A percentile compares a stretch with the other conserved stretches of the same genome.
These are phyloP conservation scores for Macrophya alboannulata DNA, from an alignment of 2,888 invertebrate genomes.

Conservation along the genomic window DNA sequence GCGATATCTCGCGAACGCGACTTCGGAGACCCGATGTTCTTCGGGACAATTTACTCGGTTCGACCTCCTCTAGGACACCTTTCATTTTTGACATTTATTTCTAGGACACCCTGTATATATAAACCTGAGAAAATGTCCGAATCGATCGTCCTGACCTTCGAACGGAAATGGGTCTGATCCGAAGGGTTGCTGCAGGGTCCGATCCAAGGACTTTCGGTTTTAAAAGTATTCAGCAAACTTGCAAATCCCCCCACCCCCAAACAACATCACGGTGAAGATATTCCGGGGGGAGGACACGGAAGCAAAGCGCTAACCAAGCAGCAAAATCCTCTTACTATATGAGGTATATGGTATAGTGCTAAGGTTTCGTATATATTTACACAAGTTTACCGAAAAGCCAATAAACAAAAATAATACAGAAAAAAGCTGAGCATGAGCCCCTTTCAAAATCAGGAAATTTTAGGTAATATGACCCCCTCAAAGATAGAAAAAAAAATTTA, in stretches of 20 bases:
- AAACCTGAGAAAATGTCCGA: neutral
- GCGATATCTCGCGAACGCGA: too few species aligned
- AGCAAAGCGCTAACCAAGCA: slow-evolving; percentile 36
- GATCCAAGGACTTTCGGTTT: neutral
- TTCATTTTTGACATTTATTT: too few species aligned
- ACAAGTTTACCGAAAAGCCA: neutral
- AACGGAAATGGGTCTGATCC: slow-evolving; percentile 1
- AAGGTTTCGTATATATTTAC: neutral
- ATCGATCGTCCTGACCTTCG: neutral
- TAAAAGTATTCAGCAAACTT: slow-evolving; percentile 30
- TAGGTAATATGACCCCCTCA: too few species aligned
- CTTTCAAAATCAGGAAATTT: too few species aligned
- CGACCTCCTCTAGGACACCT: too few species aligned
- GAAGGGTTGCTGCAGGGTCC: neutral
- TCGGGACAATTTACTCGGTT: too few species aligned
- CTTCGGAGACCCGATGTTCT: too few species aligned
- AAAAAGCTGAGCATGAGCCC: too few species aligned
- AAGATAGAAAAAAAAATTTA: too few species aligned
- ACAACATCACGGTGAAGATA: neutral
- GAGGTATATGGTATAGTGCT: neutral
- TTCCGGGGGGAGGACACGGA: neutral
- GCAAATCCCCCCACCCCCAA: neutral
- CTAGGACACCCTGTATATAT: too few species aligned
- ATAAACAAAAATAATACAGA: neutral
- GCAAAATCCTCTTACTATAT: slow-evolving; percentile 34